Percentiles rank a stretch among this genome's conserved stretches.
phyloP scores from a whole-genome alignment of 1,140 invertebrate genomes.

The roundworm (Caenorhabditis elegans) region WBcel235 BX284603.4:9121001-9121500 shows the following conservation, averaged over 20 bases:
- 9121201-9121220: slow-evolving; percentile 56
- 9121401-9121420: slow-evolving; percentile 48
- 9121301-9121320: slow-evolving; percentile 42
- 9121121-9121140: slow-evolving; percentile 12
- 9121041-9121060: slow-evolving; percentile 18
- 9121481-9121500: slow-evolving; percentile 49
- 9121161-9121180: slow-evolving; percentile 38
- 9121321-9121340: slow-evolving; percentile 32
- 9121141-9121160: slow-evolving; percentile 45
- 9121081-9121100: slow-evolving; percentile 43
- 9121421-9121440: slow-evolving; percentile 53
- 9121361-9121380: slow-evolving; percentile 47
- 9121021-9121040: slow-evolving; percentile 10
- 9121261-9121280: slow-evolving; percentile 50
- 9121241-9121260: slow-evolving; percentile 46
- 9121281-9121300: slow-evolving; percentile 29
- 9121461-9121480: slow-evolving; percentile 50
- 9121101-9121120: slow-evolving; percentile 39
- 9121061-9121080: slow-evolving; percentile 33
- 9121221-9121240: slow-evolving; percentile 35
- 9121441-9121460: slow-evolving; percentile 52
- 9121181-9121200: slow-evolving; percentile 61
- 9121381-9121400: slow-evolving; percentile 56
- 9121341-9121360: slow-evolving; percentile 33
- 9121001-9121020: neutral